phyloP scores from a whole-genome alignment of 2,113 vertebrate genomes.

The Aptenodytes patagonicus region DNA sequence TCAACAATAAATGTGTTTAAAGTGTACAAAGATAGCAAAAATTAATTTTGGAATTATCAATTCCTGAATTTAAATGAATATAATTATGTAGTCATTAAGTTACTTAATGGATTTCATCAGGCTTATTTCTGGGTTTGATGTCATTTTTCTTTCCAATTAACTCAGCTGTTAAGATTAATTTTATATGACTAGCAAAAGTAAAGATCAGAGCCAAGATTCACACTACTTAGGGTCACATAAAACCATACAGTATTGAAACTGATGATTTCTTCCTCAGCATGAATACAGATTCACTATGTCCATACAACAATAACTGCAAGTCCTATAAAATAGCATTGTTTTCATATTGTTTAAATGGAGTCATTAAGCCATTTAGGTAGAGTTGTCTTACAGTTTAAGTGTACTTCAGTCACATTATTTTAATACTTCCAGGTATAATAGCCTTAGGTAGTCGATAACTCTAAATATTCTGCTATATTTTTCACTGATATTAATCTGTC shows the following conservation, averaged over 20 bases:
- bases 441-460: not conserved
- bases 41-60: constrained; percentile 53
- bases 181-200: constrained; percentile 20
- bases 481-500: not conserved
- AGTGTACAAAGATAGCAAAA: constrained; percentile 53
- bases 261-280: not conserved
- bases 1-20: constrained; percentile 25
- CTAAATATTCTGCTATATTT: not conserved
- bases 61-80: constrained; percentile 46
- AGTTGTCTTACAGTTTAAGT: not conserved
- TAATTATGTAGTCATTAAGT: constrained; percentile 44
- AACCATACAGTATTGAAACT: not conserved
- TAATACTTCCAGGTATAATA: not conserved
- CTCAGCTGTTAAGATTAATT: constrained; percentile 61
- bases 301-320: not conserved
- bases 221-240: not conserved
- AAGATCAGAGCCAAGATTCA: constrained; percentile 12
- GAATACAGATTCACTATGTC: not conserved
- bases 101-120: constrained; percentile 12
- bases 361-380: not conserved
- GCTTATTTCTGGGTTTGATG: constrained; percentile 48
- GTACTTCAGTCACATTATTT: not conserved
- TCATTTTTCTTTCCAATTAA: constrained; percentile 68
- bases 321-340: not conserved
- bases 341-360: not conserved